Evolutionary conservation across 2,888 invertebrate species (phyloP), one percentile per base, ranked within the genome.

Genomic region (Tenthredo livida): DNA sequence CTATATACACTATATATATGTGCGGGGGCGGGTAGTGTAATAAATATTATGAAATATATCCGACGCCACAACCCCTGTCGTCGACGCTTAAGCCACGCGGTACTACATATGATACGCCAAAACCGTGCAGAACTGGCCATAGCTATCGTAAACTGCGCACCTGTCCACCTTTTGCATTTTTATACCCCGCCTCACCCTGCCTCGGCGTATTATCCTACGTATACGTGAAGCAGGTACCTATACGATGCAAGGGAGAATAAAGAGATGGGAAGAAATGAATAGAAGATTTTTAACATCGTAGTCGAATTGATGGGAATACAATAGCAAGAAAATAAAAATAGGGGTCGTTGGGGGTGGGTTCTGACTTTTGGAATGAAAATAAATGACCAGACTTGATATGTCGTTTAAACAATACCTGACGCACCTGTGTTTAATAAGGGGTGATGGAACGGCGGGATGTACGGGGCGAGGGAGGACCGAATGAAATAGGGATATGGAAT

Each of bases 401-500:
- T 37, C 37, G 37, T 6, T 70, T n/a, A 70, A 70, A 70, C 70
- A 70, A 70, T 70, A 70, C 37, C 33, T 70, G 33, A 70, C 33
- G 15, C 70, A 70, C 70, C 70, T 70, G 75, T 75, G 6, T 43
- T 17, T 10, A 15, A 21, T 29, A n/a, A 21, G 75, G 75, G 25
- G 4, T n/a, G 21, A 21, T 72, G 78, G 25, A 84, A 47, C 65
- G 73, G 50, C 65, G 77, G 77, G 61, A 50, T 25, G 33, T 12
- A 37, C 25, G 70, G 85, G 54, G 82, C 80, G 85, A 84, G 85
- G 85, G 85, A 85, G 85, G 85, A 85, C 86, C 84, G 80, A 50
- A 50, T 77, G 54, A 29, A 77, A 61, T 58, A 15, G 21, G 77
- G 29, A 72, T 50, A 43, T 67, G 84, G 25, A 72, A 70, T 70